phyloP scores from a whole-genome alignment of 2,797 vertebrate species.

The Enteromius afrohamiltoni region DNA sequence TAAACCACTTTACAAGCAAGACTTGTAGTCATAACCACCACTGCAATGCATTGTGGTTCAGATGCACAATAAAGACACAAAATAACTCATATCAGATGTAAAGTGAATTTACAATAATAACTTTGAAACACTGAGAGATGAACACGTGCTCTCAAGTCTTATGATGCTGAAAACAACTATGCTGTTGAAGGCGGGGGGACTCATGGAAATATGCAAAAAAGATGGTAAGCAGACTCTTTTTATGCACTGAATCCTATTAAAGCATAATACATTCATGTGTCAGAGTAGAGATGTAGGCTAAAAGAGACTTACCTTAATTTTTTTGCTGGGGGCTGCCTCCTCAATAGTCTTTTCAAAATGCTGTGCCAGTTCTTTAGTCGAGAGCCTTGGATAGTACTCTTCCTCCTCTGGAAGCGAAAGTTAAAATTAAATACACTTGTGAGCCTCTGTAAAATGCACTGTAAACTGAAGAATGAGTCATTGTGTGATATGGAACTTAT shows the following conservation, averaged over 20 bases:
- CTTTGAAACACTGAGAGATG: background rate
- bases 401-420: constrained; percentile 72
- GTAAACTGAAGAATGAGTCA: background rate
- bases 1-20: background rate
- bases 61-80: constrained; percentile 17
- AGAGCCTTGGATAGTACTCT: constrained; percentile 85
- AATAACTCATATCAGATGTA: background rate
- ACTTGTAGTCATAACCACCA: background rate
- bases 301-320: constrained; percentile 82
- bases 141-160: background rate
- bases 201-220: constrained; percentile 28
- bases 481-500: constrained; percentile 2
- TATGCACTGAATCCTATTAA: constrained; percentile 32
- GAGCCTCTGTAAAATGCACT: constrained; percentile 15
- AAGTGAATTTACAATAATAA: constrained; percentile 22
- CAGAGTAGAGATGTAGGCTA: constrained; percentile 22
- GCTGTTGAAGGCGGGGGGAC: background rate
- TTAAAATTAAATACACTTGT: constrained; percentile 2
- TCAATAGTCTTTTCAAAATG: constrained; percentile 92
- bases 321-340: constrained; percentile 81
- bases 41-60: background rate
- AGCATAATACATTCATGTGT: constrained; percentile 26
- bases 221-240: constrained; percentile 16
- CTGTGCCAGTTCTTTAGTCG: constrained; percentile 89
- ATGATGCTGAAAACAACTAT: constrained; percentile 4